These are phyloP conservation scores for Chironomus striatipennis DNA, from an alignment of 1,140 invertebrate species.

Conservation along the genomic window DNA sequence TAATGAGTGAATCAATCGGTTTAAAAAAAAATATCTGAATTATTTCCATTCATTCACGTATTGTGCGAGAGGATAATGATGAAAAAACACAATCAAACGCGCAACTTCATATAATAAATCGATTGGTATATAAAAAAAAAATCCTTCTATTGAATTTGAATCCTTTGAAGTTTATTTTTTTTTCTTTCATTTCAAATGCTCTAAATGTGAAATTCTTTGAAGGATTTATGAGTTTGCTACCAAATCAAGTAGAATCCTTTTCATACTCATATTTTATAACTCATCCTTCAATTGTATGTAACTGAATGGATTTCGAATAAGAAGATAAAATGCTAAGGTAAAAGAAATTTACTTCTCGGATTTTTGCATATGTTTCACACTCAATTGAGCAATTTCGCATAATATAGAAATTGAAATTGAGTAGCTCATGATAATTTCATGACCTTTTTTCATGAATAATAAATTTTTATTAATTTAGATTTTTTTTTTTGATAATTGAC, in stretches of 20 bases:
- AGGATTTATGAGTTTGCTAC: neutral
- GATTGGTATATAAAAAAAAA: neutral
- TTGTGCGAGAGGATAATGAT: neutral
- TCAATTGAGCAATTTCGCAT: conserved; percentile 12
- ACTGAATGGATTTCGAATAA: no score
- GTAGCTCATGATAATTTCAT: no score
- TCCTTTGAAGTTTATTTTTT: neutral
- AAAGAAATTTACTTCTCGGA: neutral
- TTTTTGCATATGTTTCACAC: conserved; percentile 20
- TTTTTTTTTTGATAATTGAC: no score
- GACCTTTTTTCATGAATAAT: no score
- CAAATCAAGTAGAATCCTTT: neutral
- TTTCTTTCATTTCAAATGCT: no score
- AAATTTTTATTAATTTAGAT: no score
- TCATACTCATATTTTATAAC: no score
- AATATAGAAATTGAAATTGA: no score
- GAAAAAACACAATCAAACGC: neutral
- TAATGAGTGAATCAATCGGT: neutral
- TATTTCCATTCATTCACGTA: neutral
- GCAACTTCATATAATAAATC: neutral
- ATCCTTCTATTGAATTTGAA: neutral
- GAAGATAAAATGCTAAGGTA: no score
- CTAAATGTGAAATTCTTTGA: neutral
- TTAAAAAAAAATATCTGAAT: neutral
- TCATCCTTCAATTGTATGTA: no score